Percentiles rank a stretch among this genome's conserved stretches.
Evolutionary conservation across 2,888 invertebrate species (phyloP).

Genomic region (Anarsia innoxiella): DNA sequence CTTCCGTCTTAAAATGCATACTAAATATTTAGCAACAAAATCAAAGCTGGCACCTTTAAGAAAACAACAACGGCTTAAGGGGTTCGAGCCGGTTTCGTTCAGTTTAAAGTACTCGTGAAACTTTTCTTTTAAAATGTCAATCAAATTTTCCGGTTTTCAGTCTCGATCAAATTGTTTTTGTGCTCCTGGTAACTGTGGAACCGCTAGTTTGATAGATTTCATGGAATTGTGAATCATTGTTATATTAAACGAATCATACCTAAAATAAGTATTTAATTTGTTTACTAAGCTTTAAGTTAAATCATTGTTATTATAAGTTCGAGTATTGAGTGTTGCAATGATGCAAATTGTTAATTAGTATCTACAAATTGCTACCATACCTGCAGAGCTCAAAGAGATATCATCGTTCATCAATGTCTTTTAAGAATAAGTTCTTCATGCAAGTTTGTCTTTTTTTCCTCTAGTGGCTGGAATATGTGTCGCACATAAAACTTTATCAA

Average conservation of each 20-base stretch:
- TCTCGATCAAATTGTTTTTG: conserved; percentile 11
- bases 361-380: too few relatives aligned
- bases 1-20: conserved; percentile 30
- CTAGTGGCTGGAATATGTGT: too few relatives aligned
- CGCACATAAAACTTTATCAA: too few relatives aligned
- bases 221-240: not conserved
- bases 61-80: conserved; percentile 23
- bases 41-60: conserved; percentile 24
- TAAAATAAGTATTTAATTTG: not conserved
- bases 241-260: not conserved
- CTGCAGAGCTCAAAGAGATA: too few relatives aligned
- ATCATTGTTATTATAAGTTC: too few relatives aligned
- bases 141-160: conserved; percentile 25
- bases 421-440: too few relatives aligned
- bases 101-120: conserved; percentile 23
- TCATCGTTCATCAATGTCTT: too few relatives aligned
- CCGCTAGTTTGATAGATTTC: not conserved
- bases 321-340: too few relatives aligned
- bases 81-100: conserved; percentile 21
- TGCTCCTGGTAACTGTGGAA: not conserved
- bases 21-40: conserved; percentile 30
- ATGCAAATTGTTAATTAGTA: too few relatives aligned
- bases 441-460: too few relatives aligned
- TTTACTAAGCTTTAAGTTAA: too few relatives aligned
- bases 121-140: conserved; percentile 28